A percentile compares a stretch with the other conserved stretches of the same genome.
These are phyloP conservation scores for Abscondita cerata DNA, from an alignment of 2,888 invertebrate genomes.

Conservation along the genomic window DNA sequence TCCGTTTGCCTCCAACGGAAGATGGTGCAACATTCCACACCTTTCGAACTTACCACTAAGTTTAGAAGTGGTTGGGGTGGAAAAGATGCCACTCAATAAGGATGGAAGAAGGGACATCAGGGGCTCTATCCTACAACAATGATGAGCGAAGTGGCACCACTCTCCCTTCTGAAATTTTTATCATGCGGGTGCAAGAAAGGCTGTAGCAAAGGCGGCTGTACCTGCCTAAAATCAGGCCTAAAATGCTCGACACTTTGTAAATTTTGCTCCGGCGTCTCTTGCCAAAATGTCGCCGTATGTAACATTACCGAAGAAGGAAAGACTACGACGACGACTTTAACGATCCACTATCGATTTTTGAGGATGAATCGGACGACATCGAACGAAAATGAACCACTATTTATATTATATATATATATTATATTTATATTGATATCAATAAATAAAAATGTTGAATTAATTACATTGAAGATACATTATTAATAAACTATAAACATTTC, in stretches of 20 bases:
- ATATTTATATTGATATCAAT: background rate
- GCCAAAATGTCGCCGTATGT: background rate
- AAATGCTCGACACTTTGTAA: background rate
- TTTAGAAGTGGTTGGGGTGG: conserved; percentile 21
- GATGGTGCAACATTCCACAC: background rate
- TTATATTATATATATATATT: background rate
- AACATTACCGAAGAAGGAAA: background rate
- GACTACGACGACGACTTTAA: background rate
- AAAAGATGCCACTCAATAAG: conserved; percentile 15
- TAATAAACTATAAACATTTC: background rate
- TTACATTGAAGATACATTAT: no score
- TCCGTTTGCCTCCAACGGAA: conserved; percentile 4
- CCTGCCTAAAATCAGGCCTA: background rate
- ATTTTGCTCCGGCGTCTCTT: background rate
- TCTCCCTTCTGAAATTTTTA: background rate
- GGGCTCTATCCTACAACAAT: conserved; percentile 21
- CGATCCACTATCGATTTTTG: no score
- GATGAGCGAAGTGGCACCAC: conserved; percentile 18
- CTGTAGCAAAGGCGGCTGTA: background rate
- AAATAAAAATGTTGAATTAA: background rate
- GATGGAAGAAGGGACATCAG: conserved; percentile 18
- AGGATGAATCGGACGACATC: background rate
- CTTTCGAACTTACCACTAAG: conserved; percentile 24
- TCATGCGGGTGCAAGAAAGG: background rate
- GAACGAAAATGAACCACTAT: background rate